Percentiles rank a stretch among this genome's conserved stretches.
Evolutionary conservation across 2,797 vertebrate genomes (phyloP).

Genomic region (Necrosyrtes monachus): DNA sequence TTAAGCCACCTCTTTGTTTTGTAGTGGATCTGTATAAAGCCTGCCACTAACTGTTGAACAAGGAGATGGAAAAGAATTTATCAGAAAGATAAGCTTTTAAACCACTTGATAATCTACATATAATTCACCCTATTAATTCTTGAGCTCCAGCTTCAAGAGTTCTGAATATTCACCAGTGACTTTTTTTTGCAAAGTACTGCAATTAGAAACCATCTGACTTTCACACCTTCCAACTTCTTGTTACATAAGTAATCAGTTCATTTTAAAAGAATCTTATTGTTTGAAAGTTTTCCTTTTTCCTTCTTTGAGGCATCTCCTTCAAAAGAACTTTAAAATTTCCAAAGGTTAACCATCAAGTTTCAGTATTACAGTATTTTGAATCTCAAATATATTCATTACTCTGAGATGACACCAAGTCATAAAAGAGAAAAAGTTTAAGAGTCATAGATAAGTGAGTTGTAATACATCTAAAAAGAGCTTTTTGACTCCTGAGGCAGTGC

Average conservation of each 20-base stretch:
- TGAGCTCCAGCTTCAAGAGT: neutral
- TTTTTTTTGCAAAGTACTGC: neutral
- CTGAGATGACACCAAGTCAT: neutral
- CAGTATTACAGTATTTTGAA: neutral
- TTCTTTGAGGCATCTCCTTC: neutral
- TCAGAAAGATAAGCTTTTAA: neutral
- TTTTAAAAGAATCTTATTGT: neutral
- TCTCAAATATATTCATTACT: neutral
- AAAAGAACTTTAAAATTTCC: neutral
- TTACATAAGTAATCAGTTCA: neutral
- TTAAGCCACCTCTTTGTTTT: neutral
- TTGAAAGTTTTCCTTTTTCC: neutral
- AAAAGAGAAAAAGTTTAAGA: neutral
- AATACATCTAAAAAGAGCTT: neutral
- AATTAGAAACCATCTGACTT: neutral
- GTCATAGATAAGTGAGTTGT: neutral
- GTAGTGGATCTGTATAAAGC: neutral
- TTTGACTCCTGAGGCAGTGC: neutral
- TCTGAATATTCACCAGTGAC: neutral
- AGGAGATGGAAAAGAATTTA: neutral
- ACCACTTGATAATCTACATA: neutral
- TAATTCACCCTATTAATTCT: neutral
- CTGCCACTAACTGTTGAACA: neutral
- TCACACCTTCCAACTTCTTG: neutral
- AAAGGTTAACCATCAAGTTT: neutral